Percentiles rank a stretch among this genome's conserved stretches.
Conservation (phyloP, 2,113 vertebrate species). For the Tragelaphus imberbis region DNA sequence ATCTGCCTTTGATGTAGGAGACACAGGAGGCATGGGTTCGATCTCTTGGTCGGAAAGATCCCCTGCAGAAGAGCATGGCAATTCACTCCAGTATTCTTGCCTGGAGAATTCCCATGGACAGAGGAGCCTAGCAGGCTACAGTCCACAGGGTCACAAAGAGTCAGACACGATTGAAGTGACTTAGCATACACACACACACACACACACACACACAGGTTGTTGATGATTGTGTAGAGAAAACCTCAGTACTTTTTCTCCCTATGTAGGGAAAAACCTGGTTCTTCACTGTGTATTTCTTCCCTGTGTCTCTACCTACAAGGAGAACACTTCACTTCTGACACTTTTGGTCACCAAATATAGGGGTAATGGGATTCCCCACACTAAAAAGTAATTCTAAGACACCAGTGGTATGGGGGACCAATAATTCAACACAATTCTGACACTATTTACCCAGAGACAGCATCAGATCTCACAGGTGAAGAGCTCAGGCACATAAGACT, state of each 20-base stretch:
- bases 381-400: neutral
- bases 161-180: neutral
- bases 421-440: neutral
- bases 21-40: accelerated
- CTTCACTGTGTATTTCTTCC: neutral
- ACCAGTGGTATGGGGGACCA: neutral
- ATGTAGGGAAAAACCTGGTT: neutral
- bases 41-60: neutral
- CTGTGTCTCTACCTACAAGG: neutral
- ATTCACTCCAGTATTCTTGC: neutral
- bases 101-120: neutral
- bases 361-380: neutral
- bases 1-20: neutral
- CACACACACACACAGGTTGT: neutral
- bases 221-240: neutral
- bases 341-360: neutral
- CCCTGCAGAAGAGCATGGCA: neutral
- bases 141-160: neutral
- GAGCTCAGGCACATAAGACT: neutral
- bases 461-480: neutral
- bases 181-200: too few relatives aligned
- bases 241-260: neutral
- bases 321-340: neutral
- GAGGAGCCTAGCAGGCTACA: neutral
- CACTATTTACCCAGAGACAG: neutral